phyloP scores from a whole-genome alignment of 1,140 invertebrate species.

The Amyelois transitella region DNA sequence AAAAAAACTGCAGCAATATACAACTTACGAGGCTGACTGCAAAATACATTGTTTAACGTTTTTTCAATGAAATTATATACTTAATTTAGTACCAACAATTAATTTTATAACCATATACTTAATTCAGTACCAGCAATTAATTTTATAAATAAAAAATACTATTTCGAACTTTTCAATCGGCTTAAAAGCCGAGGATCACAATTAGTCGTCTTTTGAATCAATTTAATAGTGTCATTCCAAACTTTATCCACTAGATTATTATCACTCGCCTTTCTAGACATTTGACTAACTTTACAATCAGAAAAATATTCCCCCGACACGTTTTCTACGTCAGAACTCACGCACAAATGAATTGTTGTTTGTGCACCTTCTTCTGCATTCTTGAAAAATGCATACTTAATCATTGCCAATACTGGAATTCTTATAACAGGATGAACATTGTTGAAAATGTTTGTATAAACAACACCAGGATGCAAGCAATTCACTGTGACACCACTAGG shows the following conservation, averaged over 20 bases:
- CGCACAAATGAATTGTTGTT: slow-evolving; percentile 73
- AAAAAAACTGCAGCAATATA: too few relatives aligned
- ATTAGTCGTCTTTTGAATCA: too few relatives aligned
- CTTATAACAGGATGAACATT: not conserved
- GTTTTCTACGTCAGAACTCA: slow-evolving; percentile 31
- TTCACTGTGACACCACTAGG: slow-evolving; percentile 75
- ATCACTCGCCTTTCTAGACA: slow-evolving; percentile 19
- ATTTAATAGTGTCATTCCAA: slow-evolving; percentile 22
- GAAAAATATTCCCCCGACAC: slow-evolving; percentile 52
- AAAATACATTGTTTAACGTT: too few relatives aligned
- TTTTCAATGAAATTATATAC: too few relatives aligned
- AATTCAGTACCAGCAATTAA: too few relatives aligned
- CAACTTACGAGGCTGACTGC: too few relatives aligned
- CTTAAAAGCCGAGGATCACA: too few relatives aligned
- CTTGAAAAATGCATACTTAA: slow-evolving; percentile 71
- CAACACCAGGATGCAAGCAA: slow-evolving; percentile 76
- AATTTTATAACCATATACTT: too few relatives aligned
- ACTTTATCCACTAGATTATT: slow-evolving; percentile 32
- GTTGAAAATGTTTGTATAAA: slow-evolving; percentile 76
- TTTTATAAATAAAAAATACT: too few relatives aligned
- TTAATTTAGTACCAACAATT: too few relatives aligned
- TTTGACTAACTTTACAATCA: slow-evolving; percentile 28
- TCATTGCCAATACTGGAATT: not conserved
- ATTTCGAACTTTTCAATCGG: too few relatives aligned
- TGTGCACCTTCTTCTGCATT: slow-evolving; percentile 79